Percentiles rank a stretch among this genome's conserved stretches.
Evolutionary conservation across 2,888 invertebrate genomes (phyloP).

Genomic region (Anorthoa munda): DNA sequence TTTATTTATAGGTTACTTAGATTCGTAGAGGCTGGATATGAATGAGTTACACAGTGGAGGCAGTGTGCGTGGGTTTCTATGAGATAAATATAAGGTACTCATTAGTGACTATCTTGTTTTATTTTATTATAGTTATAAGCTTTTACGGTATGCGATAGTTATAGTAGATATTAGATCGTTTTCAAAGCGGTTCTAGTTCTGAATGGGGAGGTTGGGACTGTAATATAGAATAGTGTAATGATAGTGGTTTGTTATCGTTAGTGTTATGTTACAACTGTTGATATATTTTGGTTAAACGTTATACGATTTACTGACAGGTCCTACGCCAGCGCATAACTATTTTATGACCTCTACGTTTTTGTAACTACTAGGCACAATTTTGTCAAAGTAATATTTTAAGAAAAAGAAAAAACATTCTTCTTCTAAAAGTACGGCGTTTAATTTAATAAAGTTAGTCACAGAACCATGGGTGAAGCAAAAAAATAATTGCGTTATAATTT

Average conservation of each 20-base stretch:
- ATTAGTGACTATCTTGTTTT: constrained; percentile 64
- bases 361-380: neutral
- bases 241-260: constrained; percentile 14
- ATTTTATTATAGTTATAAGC: constrained; percentile 62
- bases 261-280: neutral
- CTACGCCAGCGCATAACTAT: neutral
- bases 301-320: neutral
- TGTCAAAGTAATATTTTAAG: neutral
- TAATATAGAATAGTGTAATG: constrained; percentile 12
- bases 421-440: neutral
- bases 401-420: neutral
- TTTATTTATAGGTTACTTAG: constrained; percentile 45
- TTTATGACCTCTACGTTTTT: neutral
- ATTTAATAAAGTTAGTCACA: neutral
- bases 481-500: constrained; percentile 33
- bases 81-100: constrained; percentile 71
- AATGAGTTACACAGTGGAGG: constrained; percentile 47
- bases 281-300: neutral
- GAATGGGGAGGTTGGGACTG: constrained; percentile 22
- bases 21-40: constrained; percentile 55
- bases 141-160: constrained; percentile 55
- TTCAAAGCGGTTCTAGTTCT: constrained; percentile 25
- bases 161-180: constrained; percentile 46
- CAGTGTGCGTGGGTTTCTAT: constrained; percentile 65
- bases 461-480: neutral